phyloP scores from a whole-genome alignment of 2,113 vertebrate species.

The Sinocyclocheilus anophthalmus region DNA sequence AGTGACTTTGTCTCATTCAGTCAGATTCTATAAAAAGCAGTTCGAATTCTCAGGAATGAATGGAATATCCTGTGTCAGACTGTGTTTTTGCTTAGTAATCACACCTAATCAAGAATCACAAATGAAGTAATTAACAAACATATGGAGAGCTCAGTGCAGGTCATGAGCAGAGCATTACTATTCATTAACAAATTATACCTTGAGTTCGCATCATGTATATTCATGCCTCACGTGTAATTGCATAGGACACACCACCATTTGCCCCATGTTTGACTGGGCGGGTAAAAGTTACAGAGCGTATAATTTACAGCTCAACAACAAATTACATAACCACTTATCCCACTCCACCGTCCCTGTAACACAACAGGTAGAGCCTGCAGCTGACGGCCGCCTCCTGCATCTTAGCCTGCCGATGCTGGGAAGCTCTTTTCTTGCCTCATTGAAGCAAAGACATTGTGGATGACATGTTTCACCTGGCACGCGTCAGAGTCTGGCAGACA shows the following conservation, averaged over 20 bases:
- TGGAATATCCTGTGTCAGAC: background rate
- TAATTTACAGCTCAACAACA: constrained; percentile 30
- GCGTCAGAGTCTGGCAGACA: constrained; percentile 69
- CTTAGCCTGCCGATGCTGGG: constrained; percentile 37
- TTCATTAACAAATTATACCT: constrained; percentile 37
- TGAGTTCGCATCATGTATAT: background rate
- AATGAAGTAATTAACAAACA: constrained; percentile 39
- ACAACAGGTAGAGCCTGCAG: constrained; percentile 71
- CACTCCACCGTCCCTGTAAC: background rate
- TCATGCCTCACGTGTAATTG: background rate
- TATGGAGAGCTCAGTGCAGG: constrained; percentile 28
- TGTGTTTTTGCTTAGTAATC: constrained; percentile 14
- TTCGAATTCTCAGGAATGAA: background rate
- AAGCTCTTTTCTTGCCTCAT: constrained; percentile 72
- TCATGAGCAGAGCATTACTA: constrained; percentile 35
- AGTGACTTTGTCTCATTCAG: background rate
- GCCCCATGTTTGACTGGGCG: constrained; percentile 11
- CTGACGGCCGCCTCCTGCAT: constrained; percentile 65
- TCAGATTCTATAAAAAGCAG: background rate
- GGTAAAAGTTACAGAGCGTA: constrained; percentile 30
- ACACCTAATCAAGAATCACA: constrained; percentile 21
- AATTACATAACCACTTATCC: constrained; percentile 28
- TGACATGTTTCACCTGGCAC: constrained; percentile 80
- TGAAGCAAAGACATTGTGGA: constrained; percentile 72
- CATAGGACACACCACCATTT: constrained; percentile 5